Conservation (phyloP, 2,113 vertebrate genomes). For the Gopherus evgoodei region DNA sequence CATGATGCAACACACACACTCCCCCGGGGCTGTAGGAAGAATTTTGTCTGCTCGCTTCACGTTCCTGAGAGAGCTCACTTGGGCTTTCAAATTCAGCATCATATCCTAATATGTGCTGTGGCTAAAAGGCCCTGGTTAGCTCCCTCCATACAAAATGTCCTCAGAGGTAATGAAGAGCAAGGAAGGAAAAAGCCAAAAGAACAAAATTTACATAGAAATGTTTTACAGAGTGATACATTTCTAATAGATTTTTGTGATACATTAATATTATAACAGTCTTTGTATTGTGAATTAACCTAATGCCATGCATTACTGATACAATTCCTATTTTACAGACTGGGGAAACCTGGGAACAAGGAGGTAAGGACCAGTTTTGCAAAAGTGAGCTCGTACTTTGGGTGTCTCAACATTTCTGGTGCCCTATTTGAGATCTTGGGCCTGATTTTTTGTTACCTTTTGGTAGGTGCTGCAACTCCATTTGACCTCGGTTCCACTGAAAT, state of each 20-base stretch:
- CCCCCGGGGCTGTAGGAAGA: not conserved
- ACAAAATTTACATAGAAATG: not conserved
- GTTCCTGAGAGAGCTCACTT: too few relatives aligned
- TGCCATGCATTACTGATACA: too few relatives aligned
- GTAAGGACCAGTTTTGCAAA: not conserved
- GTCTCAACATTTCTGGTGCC: not conserved
- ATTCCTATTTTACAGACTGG: not conserved
- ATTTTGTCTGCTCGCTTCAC: not conserved
- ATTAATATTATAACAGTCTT: not conserved
- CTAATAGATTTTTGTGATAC: not conserved
- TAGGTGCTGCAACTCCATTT: not conserved
- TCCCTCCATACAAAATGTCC: not conserved
- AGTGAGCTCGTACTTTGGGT: not conserved
- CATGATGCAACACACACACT: too few relatives aligned
- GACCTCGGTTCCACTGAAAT: not conserved
- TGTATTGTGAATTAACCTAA: too few relatives aligned
- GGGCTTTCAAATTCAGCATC: not conserved
- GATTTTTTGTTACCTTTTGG: not conserved
- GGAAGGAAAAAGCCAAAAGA: not conserved
- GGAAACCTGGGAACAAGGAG: too few relatives aligned
- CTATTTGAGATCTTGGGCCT: fast-evolving
- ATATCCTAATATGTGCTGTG: too few relatives aligned
- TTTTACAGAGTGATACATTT: not conserved
- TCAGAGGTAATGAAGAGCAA: not conserved
- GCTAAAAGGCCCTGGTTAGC: not conserved